Evolutionary conservation across 2,113 vertebrate genomes (phyloP).

Genomic region (Mohoua ochrocephala): DNA sequence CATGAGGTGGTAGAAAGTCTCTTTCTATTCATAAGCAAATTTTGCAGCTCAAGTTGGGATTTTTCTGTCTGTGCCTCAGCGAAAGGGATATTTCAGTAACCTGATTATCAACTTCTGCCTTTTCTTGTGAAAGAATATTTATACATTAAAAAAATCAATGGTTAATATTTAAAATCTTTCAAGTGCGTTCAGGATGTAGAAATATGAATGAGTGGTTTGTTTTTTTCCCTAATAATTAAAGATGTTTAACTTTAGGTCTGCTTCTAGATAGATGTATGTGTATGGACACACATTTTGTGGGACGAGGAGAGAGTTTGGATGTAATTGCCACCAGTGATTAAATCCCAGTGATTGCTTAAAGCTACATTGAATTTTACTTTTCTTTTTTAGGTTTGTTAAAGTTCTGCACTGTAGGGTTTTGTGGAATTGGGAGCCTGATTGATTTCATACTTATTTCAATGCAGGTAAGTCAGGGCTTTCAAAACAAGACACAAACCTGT

Average conservation of each 20-base stretch:
- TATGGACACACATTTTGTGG: neutral
- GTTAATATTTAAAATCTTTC: neutral
- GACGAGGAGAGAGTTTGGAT: neutral
- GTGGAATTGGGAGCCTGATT: slow-evolving; percentile 95
- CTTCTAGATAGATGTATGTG: neutral
- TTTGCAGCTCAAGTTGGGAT: neutral
- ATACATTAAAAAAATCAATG: neutral
- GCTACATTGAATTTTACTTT: slow-evolving; percentile 4
- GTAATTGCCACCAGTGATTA: neutral
- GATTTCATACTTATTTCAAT: slow-evolving; percentile 97
- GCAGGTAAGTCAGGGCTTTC: slow-evolving; percentile 82
- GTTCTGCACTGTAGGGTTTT: slow-evolving; percentile 98
- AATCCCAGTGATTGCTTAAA: neutral
- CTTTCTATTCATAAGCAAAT: neutral
- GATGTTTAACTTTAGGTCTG: neutral
- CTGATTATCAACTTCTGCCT: neutral
- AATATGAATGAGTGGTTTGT: neutral
- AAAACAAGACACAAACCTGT: neutral
- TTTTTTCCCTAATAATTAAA: neutral
- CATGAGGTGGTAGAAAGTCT: neutral
- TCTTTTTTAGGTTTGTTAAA: slow-evolving; percentile 86
- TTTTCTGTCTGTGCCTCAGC: neutral
- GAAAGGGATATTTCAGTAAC: neutral
- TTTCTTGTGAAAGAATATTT: neutral
- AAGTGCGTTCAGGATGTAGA: neutral